Percentiles rank a stretch among this genome's conserved stretches.
phyloP scores from a whole-genome alignment of 1,140 invertebrate species.

The Anastrepha obliqua region DNA sequence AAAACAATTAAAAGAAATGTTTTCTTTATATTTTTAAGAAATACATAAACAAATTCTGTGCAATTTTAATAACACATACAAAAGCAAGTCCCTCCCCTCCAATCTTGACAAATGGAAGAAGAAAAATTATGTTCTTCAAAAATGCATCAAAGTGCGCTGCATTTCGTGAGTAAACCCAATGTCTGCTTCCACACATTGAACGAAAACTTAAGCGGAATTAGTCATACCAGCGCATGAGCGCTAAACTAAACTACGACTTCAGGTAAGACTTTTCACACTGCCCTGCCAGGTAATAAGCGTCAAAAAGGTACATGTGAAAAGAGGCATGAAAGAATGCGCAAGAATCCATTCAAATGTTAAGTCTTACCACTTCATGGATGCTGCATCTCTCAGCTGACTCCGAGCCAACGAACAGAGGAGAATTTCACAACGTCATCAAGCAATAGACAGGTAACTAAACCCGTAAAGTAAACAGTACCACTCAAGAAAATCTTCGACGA shows the following conservation, averaged over 20 bases:
- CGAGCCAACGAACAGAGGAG: not conserved
- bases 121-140: not conserved
- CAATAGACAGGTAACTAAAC: not conserved
- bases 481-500: constrained; percentile 1
- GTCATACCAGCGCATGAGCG: not conserved
- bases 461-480: constrained; percentile 28
- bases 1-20: no score
- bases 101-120: no score
- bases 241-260: not conserved
- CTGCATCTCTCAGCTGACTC: not conserved
- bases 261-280: constrained; percentile 4
- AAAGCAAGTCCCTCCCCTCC: no score
- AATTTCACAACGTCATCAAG: constrained; percentile 31
- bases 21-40: no score
- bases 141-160: not conserved
- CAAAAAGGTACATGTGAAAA: not conserved
- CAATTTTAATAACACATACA: no score
- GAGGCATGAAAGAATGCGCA: not conserved
- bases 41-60: no score
- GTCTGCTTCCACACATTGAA: not conserved
- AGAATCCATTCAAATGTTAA: not conserved
- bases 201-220: not conserved
- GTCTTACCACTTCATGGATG: not conserved
- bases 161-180: not conserved
- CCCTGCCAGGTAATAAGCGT: not conserved